phyloP scores from a whole-genome alignment of 2,888 invertebrate species.

The Chymomyza procnemis region DNA sequence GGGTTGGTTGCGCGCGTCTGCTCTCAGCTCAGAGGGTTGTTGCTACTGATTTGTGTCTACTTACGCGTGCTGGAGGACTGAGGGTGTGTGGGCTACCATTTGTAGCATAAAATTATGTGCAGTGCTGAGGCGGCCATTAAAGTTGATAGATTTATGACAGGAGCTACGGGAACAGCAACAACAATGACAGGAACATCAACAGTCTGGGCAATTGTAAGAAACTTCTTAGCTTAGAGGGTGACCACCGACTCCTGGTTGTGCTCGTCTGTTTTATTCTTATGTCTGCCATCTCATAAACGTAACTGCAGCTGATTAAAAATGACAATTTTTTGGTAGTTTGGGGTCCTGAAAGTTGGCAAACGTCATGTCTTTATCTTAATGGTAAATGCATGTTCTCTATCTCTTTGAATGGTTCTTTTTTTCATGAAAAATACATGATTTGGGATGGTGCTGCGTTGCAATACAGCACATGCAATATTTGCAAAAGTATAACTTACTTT shows the following conservation, averaged over 20 bases:
- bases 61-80: conserved; percentile 27
- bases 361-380: conserved; percentile 4
- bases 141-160: conserved; percentile 77
- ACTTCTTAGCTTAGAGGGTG: neutral
- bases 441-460: too few relatives aligned
- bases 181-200: conserved; percentile 32
- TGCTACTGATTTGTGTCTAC: neutral
- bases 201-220: neutral
- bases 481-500: too few relatives aligned
- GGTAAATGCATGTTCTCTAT: neutral
- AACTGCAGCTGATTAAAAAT: conserved; percentile 59
- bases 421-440: too few relatives aligned
- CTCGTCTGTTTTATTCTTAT: conserved; percentile 8
- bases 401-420: too few relatives aligned
- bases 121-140: conserved; percentile 76
- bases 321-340: conserved; percentile 62
- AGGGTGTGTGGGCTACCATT: conserved; percentile 61
- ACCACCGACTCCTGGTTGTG: conserved; percentile 9
- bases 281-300: conserved; percentile 52
- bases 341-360: conserved; percentile 47
- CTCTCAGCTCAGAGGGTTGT: conserved; percentile 1
- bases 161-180: conserved; percentile 29
- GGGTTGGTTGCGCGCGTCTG: neutral
- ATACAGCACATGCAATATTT: too few relatives aligned
- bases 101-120: conserved; percentile 76